These are phyloP conservation scores for Pristionchus entomophagus DNA, from an alignment of 2,888 invertebrate species.

Conservation along the genomic window DNA sequence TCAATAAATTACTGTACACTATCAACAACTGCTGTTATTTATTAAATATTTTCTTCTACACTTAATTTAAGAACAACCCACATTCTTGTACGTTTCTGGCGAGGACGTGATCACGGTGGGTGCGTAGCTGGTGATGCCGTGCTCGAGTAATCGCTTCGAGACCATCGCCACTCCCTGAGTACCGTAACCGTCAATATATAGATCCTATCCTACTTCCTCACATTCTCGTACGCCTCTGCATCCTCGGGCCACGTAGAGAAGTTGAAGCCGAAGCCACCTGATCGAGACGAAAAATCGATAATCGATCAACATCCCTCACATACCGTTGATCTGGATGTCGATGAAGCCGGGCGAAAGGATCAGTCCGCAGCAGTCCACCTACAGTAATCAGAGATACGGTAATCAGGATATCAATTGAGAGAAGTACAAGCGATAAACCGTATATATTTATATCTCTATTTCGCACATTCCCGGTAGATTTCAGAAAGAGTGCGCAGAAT, in stretches of 20 bases:
- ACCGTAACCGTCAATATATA: too few relatives aligned
- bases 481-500: too few relatives aligned
- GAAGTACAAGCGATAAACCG: too few relatives aligned
- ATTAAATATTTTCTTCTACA: slow-evolving; percentile 46
- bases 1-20: too few relatives aligned
- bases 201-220: too few relatives aligned
- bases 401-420: too few relatives aligned
- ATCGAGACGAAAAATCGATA: neutral
- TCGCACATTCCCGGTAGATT: too few relatives aligned
- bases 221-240: slow-evolving; percentile 79
- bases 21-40: too few relatives aligned
- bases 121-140: slow-evolving; percentile 96
- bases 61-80: too few relatives aligned
- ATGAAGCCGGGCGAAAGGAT: slow-evolving; percentile 95
- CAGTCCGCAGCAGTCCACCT: slow-evolving; percentile 86
- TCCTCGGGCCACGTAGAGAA: slow-evolving; percentile 82
- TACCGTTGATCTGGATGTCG: slow-evolving; percentile 97
- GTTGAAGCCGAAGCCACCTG: slow-evolving; percentile 93
- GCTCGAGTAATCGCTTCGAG: slow-evolving; percentile 86
- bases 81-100: slow-evolving; percentile 85
- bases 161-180: slow-evolving; percentile 85
- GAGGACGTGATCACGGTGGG: slow-evolving; percentile 96
- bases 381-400: neutral
- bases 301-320: neutral
- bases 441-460: too few relatives aligned